Conservation (phyloP, 2,888 invertebrate genomes). For the Drosophila meridionalis region DNA sequence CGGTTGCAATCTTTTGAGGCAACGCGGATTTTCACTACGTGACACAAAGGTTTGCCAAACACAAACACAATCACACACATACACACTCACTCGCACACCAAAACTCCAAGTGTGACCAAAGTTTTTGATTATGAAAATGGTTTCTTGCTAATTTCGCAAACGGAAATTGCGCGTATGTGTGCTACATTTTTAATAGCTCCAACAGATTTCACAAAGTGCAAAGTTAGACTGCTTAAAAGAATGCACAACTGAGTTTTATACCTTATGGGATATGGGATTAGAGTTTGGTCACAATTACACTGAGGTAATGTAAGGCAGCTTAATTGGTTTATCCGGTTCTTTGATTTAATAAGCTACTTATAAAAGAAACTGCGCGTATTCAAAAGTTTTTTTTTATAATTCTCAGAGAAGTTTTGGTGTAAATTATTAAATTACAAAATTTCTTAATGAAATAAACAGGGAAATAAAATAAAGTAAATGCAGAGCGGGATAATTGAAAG, state of each 20-base stretch:
- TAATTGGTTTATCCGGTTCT: not conserved
- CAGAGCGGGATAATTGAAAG: not conserved
- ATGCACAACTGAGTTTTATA: not conserved
- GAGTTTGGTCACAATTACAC: not conserved
- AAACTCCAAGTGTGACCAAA: conserved; percentile 20
- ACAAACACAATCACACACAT: conserved; percentile 17
- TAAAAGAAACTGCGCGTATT: not conserved
- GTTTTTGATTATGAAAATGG: conserved; percentile 46
- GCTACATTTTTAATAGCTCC: conserved; percentile 18
- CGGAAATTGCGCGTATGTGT: conserved; percentile 39
- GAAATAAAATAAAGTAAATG: not conserved
- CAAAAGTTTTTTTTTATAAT: not conserved
- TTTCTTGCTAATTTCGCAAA: conserved; percentile 42
- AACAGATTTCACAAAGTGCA: conserved; percentile 18
- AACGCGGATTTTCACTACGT: conserved; percentile 58
- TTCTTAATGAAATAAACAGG: not conserved
- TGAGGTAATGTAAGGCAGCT: not conserved
- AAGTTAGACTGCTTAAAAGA: conserved; percentile 13
- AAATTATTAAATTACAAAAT: not conserved
- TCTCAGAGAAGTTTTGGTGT: not conserved
- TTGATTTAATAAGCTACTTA: conserved; percentile 6
- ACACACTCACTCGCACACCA: conserved; percentile 5
- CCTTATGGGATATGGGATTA: not conserved
- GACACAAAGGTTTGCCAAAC: conserved; percentile 53
- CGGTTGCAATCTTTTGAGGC: conserved; percentile 62